phyloP scores from a whole-genome alignment of 2,797 vertebrate genomes.

The Macropus fuliginosus region DNA sequence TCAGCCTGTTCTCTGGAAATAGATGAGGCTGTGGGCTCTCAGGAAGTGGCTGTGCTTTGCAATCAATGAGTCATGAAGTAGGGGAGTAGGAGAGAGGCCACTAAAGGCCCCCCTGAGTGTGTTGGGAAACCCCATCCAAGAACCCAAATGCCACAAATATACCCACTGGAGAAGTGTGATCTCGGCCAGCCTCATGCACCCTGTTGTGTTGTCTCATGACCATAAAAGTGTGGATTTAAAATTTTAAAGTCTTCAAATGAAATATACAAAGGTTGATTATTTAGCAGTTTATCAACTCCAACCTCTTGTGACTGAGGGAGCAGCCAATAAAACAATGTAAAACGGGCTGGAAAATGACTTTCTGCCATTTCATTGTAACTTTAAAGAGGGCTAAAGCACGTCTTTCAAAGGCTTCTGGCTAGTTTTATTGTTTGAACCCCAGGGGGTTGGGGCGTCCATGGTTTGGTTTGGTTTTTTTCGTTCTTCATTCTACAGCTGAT shows the following conservation, averaged over 20 bases:
- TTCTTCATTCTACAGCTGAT: slow-evolving; percentile 72
- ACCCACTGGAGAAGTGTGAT: slow-evolving; percentile 40
- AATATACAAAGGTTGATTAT: slow-evolving; percentile 82
- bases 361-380: slow-evolving; percentile 75
- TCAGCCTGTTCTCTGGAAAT: slow-evolving; percentile 63
- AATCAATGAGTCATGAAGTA: slow-evolving; percentile 62
- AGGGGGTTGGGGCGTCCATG: neutral
- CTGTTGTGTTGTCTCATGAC: slow-evolving; percentile 66
- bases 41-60: slow-evolving; percentile 36
- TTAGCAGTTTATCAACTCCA: slow-evolving; percentile 81
- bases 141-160: slow-evolving; percentile 35
- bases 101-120: slow-evolving; percentile 42
- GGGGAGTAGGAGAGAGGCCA: slow-evolving; percentile 36
- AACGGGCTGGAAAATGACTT: slow-evolving; percentile 68
- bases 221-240: slow-evolving; percentile 79
- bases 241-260: slow-evolving; percentile 81
- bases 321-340: slow-evolving; percentile 69
- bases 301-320: slow-evolving; percentile 69
- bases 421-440: slow-evolving; percentile 31
- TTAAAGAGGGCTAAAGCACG: slow-evolving; percentile 71
- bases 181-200: slow-evolving; percentile 24
- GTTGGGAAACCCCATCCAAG: slow-evolving; percentile 39
- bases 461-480: neutral
- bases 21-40: slow-evolving; percentile 60
- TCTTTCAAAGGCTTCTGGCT: slow-evolving; percentile 54